Percentiles rank a stretch among this genome's conserved stretches.
phyloP scores from a whole-genome alignment of 2,888 invertebrate species.

The Drosophila lutescens region DNA sequence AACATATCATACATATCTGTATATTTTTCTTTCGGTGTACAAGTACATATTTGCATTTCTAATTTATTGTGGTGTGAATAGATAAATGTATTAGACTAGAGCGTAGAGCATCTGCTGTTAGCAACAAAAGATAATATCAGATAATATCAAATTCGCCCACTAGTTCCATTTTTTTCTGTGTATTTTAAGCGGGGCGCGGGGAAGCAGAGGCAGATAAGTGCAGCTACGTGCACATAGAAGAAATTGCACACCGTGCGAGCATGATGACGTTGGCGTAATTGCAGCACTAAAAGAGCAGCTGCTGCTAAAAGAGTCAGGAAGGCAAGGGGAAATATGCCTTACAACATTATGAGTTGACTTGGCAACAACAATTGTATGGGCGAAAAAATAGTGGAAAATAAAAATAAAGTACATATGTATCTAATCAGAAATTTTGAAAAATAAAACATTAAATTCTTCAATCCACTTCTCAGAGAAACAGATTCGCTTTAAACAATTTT shows the following conservation, averaged over 20 bases:
- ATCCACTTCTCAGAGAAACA: too few species aligned
- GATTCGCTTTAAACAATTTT: too few species aligned
- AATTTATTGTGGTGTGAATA: not conserved
- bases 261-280: slow-evolving; percentile 51
- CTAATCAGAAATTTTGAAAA: too few species aligned
- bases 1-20: too few species aligned
- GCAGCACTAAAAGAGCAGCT: not conserved
- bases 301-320: not conserved
- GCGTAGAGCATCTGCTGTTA: not conserved
- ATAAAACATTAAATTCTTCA: too few species aligned
- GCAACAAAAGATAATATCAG: too few species aligned
- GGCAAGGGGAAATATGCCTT: not conserved
- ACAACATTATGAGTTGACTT: not conserved
- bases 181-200: slow-evolving; percentile 11
- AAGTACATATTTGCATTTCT: not conserved
- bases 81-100: not conserved
- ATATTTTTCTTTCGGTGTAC: not conserved
- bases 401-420: too few species aligned
- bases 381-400: too few species aligned
- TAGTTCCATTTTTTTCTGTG: not conserved
- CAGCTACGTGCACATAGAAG: slow-evolving; percentile 74
- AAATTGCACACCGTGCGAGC: slow-evolving; percentile 63
- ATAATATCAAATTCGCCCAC: too few species aligned
- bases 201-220: slow-evolving; percentile 47
- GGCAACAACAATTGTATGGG: not conserved